Evolutionary conservation across 1,140 invertebrate species (phyloP), one percentile per base, ranked within the genome.

Genomic region (Tribolium madens): DNA sequence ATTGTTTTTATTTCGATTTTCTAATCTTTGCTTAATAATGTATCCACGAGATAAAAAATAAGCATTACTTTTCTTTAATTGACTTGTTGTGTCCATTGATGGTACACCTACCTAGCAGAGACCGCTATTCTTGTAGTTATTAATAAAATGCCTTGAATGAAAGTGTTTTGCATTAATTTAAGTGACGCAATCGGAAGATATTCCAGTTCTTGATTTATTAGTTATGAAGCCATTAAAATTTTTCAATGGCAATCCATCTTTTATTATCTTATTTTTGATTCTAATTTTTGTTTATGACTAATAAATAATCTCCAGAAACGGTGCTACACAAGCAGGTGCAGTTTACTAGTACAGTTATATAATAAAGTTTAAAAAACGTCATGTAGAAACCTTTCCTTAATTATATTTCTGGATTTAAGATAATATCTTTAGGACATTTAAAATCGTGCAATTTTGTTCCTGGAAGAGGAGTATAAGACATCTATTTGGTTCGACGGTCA

Each of bases 91-190:
- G 17, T 21, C 9, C 17, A 18, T 57, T 21, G 17, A 57, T 57
- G 9, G 14, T 57, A 15, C 52, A 57, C 52, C 52, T 21, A 57
- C 52, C 10, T 64, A 12, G 31, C 9, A 7, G 21, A 26, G 12
- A 64, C 57, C 57, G 57, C 21, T 64, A 33, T 64, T 33, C 57
- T 13, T 64, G 18, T 64, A 33, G 57, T 13, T 64, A 64, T 64
- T 64, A 64, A 64, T 64, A 64, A 64, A 64, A 33, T 33, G 26
- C 57, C 12, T 64, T 64, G 57, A 64, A 64, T 64, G 57, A 64
- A 64, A 64, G 57, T 64, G 57, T 64, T 64, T 64, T 64, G 57
- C 57, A 64, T 64, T 64, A 64, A 64, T 64, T 64, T 64, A 12
- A 42, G 57, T 64, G 57, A 64, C 57, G 57, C 26, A 64, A 64